Base-by-base conservation (phyloP, 2,113 vertebrate species). In the Oryzias melastigma region DNA sequence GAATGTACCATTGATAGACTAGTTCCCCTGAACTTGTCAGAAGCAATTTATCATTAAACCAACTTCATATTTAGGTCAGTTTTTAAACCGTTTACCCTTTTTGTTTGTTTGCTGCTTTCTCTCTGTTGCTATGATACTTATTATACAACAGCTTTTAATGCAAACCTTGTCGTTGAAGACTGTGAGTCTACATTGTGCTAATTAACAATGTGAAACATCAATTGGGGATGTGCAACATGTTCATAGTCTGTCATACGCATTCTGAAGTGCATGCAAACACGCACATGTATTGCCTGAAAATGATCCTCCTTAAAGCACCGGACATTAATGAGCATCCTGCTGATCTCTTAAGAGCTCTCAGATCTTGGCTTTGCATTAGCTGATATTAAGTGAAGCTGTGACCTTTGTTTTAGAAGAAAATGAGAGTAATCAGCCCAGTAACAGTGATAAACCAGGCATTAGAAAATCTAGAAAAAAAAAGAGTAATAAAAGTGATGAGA, bases 321-420 rank as follows among this genome's bases (percentile, higher is more conserved):
- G n/a, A 43, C 54, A 58, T 75, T 83, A 78, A 80, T 73, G 72
- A 76, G 75, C 64, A 68, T 75, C 71, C 62, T 55, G 80, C 68
- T 80, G 82, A 82, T 87, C 76, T 80, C 76, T 82, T 77, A 75
- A 80, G 74, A 61, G 71, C 75, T 75, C 63, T 52, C 63, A 68
- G 72, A 83, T 85, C 79, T 85, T 69, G 71, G 72, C 75, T 81
- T 68, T 79, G 89, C 80, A 82, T 85, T 82, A 73, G 82, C 77
- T 85, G 83, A 73, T 83, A 84, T 85, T 71, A 81, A 74, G 71
- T 54, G 71, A 74, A 77, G 75, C 71, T 79, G 65, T 88, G 86
- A 89, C 89, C 86, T 87, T 89, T 87, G 84, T 83, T 86, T 83
- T 88, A 85, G 83, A 83, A 74, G 52, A 76, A 86, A 85, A 87